A percentile compares a stretch with the other conserved stretches of the same genome.
Evolutionary conservation across 2,797 vertebrate genomes (phyloP).

Genomic region (Cossypha dichroa): DNA sequence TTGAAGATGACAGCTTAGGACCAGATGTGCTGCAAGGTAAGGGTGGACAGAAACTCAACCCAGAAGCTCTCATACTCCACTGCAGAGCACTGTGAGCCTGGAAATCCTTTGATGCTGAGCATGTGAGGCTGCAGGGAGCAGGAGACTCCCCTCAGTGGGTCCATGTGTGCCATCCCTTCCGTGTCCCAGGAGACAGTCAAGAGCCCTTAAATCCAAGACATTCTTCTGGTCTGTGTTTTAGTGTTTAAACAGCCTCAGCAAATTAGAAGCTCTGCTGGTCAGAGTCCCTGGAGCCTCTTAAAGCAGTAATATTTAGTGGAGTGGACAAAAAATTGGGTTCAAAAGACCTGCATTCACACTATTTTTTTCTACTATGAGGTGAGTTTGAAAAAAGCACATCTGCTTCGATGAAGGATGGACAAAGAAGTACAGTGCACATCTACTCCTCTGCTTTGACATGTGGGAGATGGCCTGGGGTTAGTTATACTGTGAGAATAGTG

Average conservation of each 20-base stretch:
- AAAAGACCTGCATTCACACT: not conserved
- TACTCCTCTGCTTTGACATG: not conserved
- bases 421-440: not conserved
- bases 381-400: not conserved
- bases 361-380: accelerated
- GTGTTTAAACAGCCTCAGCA: not conserved
- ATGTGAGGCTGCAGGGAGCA: not conserved
- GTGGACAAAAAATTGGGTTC: not conserved
- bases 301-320: not conserved
- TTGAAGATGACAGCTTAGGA: not conserved
- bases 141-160: not conserved
- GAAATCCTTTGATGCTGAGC: not conserved
- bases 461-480: not conserved
- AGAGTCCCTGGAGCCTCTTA: not conserved
- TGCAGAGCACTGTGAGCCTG: not conserved
- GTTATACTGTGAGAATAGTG: not conserved
- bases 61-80: not conserved
- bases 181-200: not conserved
- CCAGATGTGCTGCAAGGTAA: not conserved
- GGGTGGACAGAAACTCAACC: not conserved
- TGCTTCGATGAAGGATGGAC: not conserved
- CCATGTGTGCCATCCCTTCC: not conserved
- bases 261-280: not conserved
- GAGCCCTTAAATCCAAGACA: not conserved
- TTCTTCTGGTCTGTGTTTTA: not conserved